Evolutionary conservation across 2,888 invertebrate species (phyloP).

Genomic region (Lasioglossum figueresi): DNA sequence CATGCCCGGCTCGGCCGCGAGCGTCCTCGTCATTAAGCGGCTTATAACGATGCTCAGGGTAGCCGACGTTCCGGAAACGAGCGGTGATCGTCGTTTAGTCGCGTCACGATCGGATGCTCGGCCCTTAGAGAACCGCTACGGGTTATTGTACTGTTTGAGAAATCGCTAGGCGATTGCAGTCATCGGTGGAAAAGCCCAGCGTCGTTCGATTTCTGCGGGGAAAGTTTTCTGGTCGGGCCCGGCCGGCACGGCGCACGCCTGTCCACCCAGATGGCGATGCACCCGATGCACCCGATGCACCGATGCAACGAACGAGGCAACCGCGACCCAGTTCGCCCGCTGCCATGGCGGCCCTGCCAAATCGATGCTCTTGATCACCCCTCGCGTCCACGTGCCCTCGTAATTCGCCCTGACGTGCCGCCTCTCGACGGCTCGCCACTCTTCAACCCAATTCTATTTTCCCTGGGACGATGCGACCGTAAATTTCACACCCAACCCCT

Average conservation of each 20-base stretch:
- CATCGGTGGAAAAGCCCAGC: neutral
- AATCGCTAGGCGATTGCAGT: neutral
- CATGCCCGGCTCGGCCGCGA: slow-evolving; percentile 7
- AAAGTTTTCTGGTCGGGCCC: slow-evolving; percentile 27
- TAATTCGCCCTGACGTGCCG: slow-evolving; percentile 30
- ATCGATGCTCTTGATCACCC: slow-evolving; percentile 62
- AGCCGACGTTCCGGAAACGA: slow-evolving; percentile 6
- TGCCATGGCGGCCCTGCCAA: slow-evolving; percentile 53
- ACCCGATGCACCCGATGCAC: neutral
- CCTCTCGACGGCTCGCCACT: slow-evolving; percentile 24
- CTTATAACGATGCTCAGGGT: slow-evolving; percentile 5
- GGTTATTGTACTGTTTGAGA: slow-evolving; percentile 2
- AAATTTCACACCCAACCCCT: neutral
- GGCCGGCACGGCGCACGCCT: neutral
- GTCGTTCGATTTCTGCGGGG: slow-evolving; percentile 40
- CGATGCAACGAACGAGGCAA: slow-evolving; percentile 41
- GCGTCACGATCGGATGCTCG: neutral
- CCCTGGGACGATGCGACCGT: neutral
- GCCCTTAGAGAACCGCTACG: neutral
- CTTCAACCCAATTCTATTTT: slow-evolving; percentile 26
- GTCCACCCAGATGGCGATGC: neutral
- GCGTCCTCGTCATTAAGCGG: neutral
- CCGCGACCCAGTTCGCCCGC: slow-evolving; percentile 57
- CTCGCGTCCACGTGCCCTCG: slow-evolving; percentile 38
- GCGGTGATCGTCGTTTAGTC: neutral